Percentiles rank a stretch among this genome's conserved stretches.
These are phyloP conservation scores for Tryphoninae sp. DNA, from an alignment of 2,888 invertebrate species.

Conservation along the genomic window DNA sequence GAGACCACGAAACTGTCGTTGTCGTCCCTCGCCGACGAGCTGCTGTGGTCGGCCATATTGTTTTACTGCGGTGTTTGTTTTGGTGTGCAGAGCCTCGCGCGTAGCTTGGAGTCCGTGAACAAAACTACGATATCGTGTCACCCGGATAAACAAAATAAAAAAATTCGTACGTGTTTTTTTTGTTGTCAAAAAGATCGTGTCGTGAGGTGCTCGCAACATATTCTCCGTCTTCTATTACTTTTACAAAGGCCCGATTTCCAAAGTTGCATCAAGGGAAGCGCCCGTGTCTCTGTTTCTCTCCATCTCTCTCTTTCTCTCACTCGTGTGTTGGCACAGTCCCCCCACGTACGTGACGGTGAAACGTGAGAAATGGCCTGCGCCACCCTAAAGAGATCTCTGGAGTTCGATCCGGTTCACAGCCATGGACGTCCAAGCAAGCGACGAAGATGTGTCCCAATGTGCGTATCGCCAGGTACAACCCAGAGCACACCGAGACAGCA, in stretches of 20 bases:
- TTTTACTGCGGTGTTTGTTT: slow-evolving; percentile 79
- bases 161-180: background rate
- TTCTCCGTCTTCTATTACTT: too few species aligned
- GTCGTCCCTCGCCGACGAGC: slow-evolving; percentile 71
- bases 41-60: slow-evolving; percentile 79
- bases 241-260: slow-evolving; percentile 21
- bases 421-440: slow-evolving; percentile 92
- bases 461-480: slow-evolving; percentile 84
- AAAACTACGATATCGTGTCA: slow-evolving; percentile 51
- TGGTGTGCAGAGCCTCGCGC: slow-evolving; percentile 70
- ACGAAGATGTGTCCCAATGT: slow-evolving; percentile 95
- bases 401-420: slow-evolving; percentile 95
- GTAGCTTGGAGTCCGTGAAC: slow-evolving; percentile 65
- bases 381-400: slow-evolving; percentile 96
- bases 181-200: slow-evolving; percentile 8
- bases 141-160: background rate
- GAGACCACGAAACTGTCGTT: slow-evolving; percentile 69
- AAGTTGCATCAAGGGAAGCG: slow-evolving; percentile 46
- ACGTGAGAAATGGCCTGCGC: slow-evolving; percentile 96
- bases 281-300: slow-evolving; percentile 41
- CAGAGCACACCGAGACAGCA: slow-evolving; percentile 74
- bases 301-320: slow-evolving; percentile 29
- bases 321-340: background rate
- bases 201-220: background rate
- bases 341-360: slow-evolving; percentile 65